phyloP scores from a whole-genome alignment of 1,140 invertebrate species.

The Drosophila arizonae region DNA sequence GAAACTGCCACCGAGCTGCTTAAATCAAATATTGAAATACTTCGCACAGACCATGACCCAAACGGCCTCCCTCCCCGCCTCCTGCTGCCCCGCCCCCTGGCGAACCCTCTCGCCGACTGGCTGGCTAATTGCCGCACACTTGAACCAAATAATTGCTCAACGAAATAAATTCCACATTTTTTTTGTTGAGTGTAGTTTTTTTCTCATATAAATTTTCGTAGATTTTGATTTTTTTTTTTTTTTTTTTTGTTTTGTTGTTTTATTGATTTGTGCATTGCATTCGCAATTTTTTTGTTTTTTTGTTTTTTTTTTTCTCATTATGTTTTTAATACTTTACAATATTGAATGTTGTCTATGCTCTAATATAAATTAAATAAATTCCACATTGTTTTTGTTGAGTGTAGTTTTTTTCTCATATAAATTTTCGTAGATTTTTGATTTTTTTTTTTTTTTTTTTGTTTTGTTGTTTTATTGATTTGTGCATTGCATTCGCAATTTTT shows the following conservation, averaged over 20 bases:
- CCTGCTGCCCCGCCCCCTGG: neutral
- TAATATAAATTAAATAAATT: slow-evolving; percentile 80
- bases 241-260: slow-evolving; percentile 52
- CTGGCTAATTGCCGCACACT: slow-evolving; percentile 65
- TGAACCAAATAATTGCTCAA: slow-evolving; percentile 67
- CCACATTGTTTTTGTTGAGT: slow-evolving; percentile 40
- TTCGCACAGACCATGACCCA: slow-evolving; percentile 56
- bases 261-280: slow-evolving; percentile 64
- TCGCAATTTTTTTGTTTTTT: slow-evolving; percentile 51
- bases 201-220: slow-evolving; percentile 34
- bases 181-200: slow-evolving; percentile 13
- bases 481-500: slow-evolving; percentile 51
- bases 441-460: too few species aligned
- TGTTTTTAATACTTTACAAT: slow-evolving; percentile 78
- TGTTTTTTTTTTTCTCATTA: slow-evolving; percentile 52
- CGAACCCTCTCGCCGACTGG: slow-evolving; percentile 4
- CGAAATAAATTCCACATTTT: slow-evolving; percentile 61
- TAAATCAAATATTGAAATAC: slow-evolving; percentile 79
- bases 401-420: slow-evolving; percentile 17
- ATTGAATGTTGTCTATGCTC: slow-evolving; percentile 56
- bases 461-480: slow-evolving; percentile 64
- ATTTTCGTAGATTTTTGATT: slow-evolving; percentile 40
- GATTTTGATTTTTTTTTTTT: slow-evolving; percentile 47
- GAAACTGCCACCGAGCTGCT: slow-evolving; percentile 66
- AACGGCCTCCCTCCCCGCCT: slow-evolving; percentile 10